Conservation (phyloP, 2,113 vertebrate species). For the Daubentonia madagascariensis region DNA sequence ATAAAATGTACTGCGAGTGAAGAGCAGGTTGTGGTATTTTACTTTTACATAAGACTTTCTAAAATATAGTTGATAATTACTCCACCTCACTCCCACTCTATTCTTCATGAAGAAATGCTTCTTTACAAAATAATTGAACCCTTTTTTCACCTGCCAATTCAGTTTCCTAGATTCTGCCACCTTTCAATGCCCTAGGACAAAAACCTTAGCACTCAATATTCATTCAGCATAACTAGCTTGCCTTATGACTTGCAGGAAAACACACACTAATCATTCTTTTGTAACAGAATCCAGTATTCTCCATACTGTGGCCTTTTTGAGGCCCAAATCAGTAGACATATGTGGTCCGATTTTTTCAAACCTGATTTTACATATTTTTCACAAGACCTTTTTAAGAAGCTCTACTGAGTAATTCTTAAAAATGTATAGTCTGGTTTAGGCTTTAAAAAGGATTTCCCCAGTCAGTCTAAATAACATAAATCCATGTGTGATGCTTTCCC, state of each 20-base stretch:
- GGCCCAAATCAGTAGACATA: constrained; percentile 84
- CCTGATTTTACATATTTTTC: constrained; percentile 87
- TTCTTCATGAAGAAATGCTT: not conserved
- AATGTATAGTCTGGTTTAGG: constrained; percentile 86
- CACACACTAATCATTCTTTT: constrained; percentile 87
- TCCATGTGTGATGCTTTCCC: constrained; percentile 85
- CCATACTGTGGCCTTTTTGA: constrained; percentile 79
- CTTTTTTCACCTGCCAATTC: constrained; percentile 80
- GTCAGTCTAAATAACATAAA: constrained; percentile 94
- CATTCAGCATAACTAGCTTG: constrained; percentile 86
- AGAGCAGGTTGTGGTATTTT: not conserved
- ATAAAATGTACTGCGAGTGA: not conserved
- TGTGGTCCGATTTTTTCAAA: constrained; percentile 86
- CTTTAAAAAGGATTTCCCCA: constrained; percentile 90
- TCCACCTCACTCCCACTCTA: not conserved
- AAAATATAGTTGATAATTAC: not conserved
- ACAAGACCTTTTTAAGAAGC: constrained; percentile 83
- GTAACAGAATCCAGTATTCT: constrained; percentile 84
- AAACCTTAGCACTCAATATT: constrained; percentile 81
- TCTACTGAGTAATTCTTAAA: constrained; percentile 85
- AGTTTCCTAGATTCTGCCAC: constrained; percentile 82
- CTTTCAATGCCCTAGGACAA: constrained; percentile 79
- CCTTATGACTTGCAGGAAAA: constrained; percentile 82
- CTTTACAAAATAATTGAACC: constrained; percentile 74
- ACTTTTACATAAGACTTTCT: not conserved